Percentiles rank a stretch among this genome's conserved stretches.
phyloP scores from a whole-genome alignment of 2,797 vertebrate genomes.

The Manis javanica region DNA sequence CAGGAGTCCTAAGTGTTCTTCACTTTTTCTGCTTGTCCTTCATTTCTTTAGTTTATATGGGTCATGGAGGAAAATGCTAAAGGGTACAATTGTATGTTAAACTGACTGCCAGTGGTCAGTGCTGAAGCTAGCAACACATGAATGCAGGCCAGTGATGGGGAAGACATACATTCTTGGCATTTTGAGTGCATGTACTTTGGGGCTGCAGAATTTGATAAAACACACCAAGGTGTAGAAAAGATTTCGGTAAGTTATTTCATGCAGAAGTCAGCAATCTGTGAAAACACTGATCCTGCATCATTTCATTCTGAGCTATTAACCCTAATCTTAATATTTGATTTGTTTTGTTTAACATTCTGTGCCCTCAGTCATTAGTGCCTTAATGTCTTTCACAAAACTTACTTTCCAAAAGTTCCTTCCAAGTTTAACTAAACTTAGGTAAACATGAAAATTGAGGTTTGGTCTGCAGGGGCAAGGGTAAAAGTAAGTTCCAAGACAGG shows the following conservation, averaged over 20 bases:
- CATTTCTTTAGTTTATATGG: background rate
- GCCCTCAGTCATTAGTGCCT: background rate
- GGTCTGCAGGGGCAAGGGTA: background rate
- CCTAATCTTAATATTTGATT: background rate
- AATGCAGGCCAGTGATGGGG: background rate
- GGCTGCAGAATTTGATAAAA: background rate
- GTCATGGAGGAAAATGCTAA: background rate
- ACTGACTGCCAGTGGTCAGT: background rate
- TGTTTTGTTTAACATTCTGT: background rate
- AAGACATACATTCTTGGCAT: background rate
- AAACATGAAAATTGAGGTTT: background rate
- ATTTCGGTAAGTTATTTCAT: background rate
- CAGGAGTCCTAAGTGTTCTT: background rate
- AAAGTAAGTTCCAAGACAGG: background rate
- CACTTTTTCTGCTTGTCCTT: background rate
- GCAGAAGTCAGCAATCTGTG: background rate
- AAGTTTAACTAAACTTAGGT: background rate
- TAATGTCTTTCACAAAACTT: background rate
- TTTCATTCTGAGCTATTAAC: background rate
- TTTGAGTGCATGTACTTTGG: background rate
- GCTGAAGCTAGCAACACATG: background rate
- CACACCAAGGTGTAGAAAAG: background rate
- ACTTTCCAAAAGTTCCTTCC: background rate
- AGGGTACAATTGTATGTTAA: background rate
- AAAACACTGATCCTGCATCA: background rate